Base-by-base conservation (phyloP, 1,140 invertebrate species). In the Papilio aristodemus region DNA sequence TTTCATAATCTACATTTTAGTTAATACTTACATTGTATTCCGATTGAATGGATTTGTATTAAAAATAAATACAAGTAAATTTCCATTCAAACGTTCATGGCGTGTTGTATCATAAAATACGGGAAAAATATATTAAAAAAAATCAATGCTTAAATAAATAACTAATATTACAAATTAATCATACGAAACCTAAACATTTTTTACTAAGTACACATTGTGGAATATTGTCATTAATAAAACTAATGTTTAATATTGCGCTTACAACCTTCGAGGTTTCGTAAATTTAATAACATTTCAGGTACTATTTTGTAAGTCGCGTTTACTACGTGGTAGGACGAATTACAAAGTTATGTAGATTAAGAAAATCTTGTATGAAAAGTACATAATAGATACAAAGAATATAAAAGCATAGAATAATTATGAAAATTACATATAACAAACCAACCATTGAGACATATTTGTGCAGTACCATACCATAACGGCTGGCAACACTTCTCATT, bases 291-390 rank as follows among this genome's bases (percentile, higher is more conserved):
- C 37, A 27, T 27, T 43, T 64, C 60, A 64, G 60, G 60, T 64
- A 64, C 60, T 64, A 43, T 43, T 43, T 64, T 41, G 38, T 64
- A 64, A 64, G 60, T 64, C 38, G 38, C 60, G 19, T 43, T 22
- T 22, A 43, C 37, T 64, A 13, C 8, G 22, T 10, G 7, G 13
- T 57, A 9, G 10, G 6, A 57, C 6, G 27, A 32, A 32, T 32
- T 32, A 32, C 27, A 32, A 6, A 32, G 27, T 32, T 32, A 6
- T 32, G 27, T 32, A 32, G 27, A 32, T n/a, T n/a, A n/a, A n/a
- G n/a, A n/a, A n/a, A n/a, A n/a, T 32, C 27, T 32, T 6, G 27
- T 32, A 32, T 32, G 6, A 32, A 32, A 32, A 32, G 27, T 32
- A 32, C 27, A 32, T 32, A 32, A 32, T n/a, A n/a, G n/a, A n/a